Conservation (phyloP, 2,797 vertebrate genomes). For the Sebastes ruberrimus region DNA sequence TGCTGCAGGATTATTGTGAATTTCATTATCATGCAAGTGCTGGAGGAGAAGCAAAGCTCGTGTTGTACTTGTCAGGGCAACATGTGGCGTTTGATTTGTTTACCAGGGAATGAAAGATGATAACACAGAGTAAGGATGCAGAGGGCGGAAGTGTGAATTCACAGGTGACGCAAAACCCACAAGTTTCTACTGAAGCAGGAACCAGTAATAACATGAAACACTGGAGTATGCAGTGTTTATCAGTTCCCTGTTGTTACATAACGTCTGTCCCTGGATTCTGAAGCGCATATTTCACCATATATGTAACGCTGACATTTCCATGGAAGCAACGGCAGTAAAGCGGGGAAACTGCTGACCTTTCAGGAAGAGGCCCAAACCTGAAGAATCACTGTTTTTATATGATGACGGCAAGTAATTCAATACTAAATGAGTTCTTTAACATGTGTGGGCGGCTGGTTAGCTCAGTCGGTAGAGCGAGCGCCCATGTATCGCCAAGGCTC, state of each 20-base stretch:
- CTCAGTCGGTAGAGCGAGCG: no score
- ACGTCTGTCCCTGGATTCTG: conserved; percentile 15
- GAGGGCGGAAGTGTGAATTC: neutral
- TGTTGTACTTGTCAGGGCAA: conserved; percentile 1
- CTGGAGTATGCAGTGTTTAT: neutral
- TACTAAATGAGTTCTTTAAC: neutral
- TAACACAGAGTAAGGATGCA: neutral
- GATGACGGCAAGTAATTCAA: neutral
- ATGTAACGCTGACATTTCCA: no score
- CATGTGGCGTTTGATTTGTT: conserved; percentile 22
- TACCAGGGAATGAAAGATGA: neutral
- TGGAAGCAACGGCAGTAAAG: neutral
- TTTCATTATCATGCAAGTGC: conserved; percentile 25
- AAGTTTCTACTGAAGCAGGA: conserved; percentile 4
- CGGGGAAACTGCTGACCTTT: neutral
- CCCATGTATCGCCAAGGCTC: no score
- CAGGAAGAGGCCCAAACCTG: neutral
- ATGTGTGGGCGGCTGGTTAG: neutral
- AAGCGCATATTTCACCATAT: neutral
- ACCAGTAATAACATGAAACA: neutral
- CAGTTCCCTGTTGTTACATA: conserved; percentile 16
- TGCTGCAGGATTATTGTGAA: conserved; percentile 43
- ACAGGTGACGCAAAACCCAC: neutral
- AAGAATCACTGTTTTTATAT: neutral
- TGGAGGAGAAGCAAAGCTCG: neutral